Conservation (phyloP, 2,113 vertebrate species). For the Rhinogobius similis region DNA sequence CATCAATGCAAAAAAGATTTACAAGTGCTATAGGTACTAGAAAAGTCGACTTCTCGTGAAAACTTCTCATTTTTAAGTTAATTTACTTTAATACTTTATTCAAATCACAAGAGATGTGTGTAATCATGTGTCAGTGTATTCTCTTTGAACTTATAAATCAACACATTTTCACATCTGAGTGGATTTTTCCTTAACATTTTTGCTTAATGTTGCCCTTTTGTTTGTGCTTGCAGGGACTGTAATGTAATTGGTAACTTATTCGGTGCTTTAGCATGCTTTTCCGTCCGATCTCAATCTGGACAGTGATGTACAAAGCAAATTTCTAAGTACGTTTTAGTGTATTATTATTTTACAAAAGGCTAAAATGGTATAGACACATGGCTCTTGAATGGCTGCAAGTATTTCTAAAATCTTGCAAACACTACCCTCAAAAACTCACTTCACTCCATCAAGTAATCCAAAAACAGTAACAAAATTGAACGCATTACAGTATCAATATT, state of each 20-base stretch:
- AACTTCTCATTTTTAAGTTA: background rate
- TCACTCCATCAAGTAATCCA: constrained; percentile 34
- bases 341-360: constrained; percentile 55
- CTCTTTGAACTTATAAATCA: background rate
- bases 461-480: constrained; percentile 28
- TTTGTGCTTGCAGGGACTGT: background rate
- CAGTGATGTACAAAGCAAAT: constrained; percentile 27
- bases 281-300: constrained; percentile 7
- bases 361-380: constrained; percentile 72
- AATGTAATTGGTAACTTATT: too few species aligned
- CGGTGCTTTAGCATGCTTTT: background rate
- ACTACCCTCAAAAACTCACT: constrained; percentile 41
- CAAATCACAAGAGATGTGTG: background rate
- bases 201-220: background rate
- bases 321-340: constrained; percentile 28
- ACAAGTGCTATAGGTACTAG: background rate
- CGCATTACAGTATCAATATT: constrained; percentile 31
- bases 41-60: background rate
- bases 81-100: background rate
- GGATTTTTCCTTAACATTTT: background rate
- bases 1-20: background rate
- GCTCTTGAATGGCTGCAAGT: constrained; percentile 43
- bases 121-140: background rate
- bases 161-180: background rate
- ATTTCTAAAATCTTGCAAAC: constrained; percentile 24